phyloP scores from a whole-genome alignment of 1,140 invertebrate genomes.

The Drosophila arawakana region DNA sequence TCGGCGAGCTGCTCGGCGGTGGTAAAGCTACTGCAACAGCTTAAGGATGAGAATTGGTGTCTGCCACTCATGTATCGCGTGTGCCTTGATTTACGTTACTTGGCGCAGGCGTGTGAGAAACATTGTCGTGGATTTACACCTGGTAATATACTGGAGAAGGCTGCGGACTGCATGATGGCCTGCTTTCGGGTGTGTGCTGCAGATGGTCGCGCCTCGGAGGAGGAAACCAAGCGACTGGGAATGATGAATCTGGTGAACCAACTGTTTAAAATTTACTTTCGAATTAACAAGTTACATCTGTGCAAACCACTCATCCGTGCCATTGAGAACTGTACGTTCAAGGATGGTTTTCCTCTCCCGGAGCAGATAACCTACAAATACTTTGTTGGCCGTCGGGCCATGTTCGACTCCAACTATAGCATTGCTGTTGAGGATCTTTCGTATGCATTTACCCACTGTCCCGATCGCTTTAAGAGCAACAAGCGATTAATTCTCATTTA shows the following conservation, averaged over 20 bases:
- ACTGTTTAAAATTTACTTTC: conserved; percentile 98
- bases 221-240: conserved; percentile 96
- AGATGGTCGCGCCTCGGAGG: conserved; percentile 94
- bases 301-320: conserved; percentile 98
- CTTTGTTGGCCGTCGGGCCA: conserved; percentile 98
- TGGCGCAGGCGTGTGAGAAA: conserved; percentile 92
- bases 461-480: conserved; percentile 92
- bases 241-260: conserved; percentile 99
- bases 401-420: conserved; percentile 99
- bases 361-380: conserved; percentile 98
- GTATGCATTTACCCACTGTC: conserved; percentile 97
- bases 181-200: conserved; percentile 98
- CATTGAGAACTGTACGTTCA: conserved; percentile 95
- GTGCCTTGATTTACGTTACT: conserved; percentile 93
- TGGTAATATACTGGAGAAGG: conserved; percentile 95
- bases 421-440: conserved; percentile 95
- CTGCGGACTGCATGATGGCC: conserved; percentile 96
- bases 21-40: conserved; percentile 92
- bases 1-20: conserved; percentile 91
- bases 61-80: conserved; percentile 95
- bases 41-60: conserved; percentile 98
- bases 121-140: conserved; percentile 85
- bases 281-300: conserved; percentile 98
- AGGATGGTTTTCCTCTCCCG: conserved; percentile 93
- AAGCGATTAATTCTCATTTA: conserved; percentile 98